Evolutionary conservation across 2,797 vertebrate species (phyloP).

Genomic region (Sparus aurata): DNA sequence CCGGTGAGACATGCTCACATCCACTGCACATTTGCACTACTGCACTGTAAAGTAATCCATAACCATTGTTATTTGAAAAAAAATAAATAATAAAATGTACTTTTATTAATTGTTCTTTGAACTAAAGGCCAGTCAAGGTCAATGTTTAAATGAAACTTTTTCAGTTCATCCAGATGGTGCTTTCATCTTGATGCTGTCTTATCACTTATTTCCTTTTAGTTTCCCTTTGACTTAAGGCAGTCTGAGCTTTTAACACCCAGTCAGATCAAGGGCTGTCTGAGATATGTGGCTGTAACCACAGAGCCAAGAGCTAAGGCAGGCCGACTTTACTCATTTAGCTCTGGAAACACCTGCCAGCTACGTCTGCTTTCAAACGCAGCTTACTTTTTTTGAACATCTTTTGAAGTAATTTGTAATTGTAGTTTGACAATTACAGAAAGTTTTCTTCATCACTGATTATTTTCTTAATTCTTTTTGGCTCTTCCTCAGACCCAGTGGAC

Average conservation of each 20-base stretch:
- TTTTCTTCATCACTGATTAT: conserved; percentile 7
- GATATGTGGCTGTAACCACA: conserved; percentile 25
- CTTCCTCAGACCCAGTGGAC: conserved; percentile 87
- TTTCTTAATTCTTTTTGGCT: conserved; percentile 8
- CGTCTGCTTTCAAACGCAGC: background rate
- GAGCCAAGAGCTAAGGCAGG: background rate
- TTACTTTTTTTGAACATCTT: background rate
- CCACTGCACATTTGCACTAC: background rate
- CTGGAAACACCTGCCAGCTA: background rate
- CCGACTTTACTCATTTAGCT: background rate
- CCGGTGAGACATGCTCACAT: conserved; percentile 71
- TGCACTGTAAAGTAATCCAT: background rate
- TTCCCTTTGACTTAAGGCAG: background rate
- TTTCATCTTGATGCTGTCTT: background rate
- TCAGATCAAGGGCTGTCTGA: conserved; percentile 19
- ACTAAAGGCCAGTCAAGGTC: background rate
- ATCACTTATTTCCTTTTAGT: background rate
- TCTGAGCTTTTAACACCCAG: conserved; percentile 21
- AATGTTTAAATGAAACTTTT: background rate
- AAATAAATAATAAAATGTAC: background rate
- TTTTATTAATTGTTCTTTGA: background rate
- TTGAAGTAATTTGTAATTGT: background rate
- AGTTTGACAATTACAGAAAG: background rate
- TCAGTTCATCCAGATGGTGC: background rate
- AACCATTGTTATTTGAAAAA: background rate